Conservation (phyloP, 2,888 invertebrate genomes). For the Drosophila formosana region DNA sequence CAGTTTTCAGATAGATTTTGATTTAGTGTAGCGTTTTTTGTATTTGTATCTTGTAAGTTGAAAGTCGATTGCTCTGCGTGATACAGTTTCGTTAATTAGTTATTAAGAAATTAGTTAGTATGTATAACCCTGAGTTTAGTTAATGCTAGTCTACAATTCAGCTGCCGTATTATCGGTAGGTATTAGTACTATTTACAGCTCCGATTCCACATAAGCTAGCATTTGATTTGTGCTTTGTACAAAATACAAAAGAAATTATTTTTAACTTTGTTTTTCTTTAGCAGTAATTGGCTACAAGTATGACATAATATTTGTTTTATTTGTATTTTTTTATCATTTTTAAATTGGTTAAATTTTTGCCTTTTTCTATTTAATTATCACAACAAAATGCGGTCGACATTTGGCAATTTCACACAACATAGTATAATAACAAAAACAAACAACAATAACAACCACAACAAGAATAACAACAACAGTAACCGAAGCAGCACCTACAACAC, state of each 20-base stretch:
- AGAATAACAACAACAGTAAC: conserved; percentile 36
- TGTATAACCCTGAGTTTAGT: conserved; percentile 73
- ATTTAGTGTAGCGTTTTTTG: conserved; percentile 49
- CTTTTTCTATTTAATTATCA: conserved; percentile 75
- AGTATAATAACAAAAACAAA: conserved; percentile 39
- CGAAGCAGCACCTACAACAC: not conserved
- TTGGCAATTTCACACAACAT: conserved; percentile 64
- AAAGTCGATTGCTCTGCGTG: conserved; percentile 51
- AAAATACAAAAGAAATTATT: conserved; percentile 31
- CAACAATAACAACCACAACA: conserved; percentile 26
- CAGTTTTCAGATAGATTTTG: conserved; percentile 50
- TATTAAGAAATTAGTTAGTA: conserved; percentile 19
- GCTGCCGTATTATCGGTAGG: conserved; percentile 43
- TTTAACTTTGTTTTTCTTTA: conserved; percentile 4
- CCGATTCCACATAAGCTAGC: conserved; percentile 56
- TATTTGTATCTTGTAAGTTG: conserved; percentile 34
- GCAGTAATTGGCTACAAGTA: conserved; percentile 49
- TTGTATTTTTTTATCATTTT: conserved; percentile 31
- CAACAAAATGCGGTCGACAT: conserved; percentile 82
- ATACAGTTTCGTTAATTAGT: conserved; percentile 27
- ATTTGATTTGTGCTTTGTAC: conserved; percentile 64
- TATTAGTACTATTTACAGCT: conserved; percentile 52
- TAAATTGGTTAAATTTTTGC: conserved; percentile 32
- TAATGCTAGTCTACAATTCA: conserved; percentile 62
- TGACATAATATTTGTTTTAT: conserved; percentile 46